Percentiles rank a stretch among this genome's conserved stretches.
phyloP scores from a whole-genome alignment of 2,797 vertebrate species.

The Crax fasciolata region DNA sequence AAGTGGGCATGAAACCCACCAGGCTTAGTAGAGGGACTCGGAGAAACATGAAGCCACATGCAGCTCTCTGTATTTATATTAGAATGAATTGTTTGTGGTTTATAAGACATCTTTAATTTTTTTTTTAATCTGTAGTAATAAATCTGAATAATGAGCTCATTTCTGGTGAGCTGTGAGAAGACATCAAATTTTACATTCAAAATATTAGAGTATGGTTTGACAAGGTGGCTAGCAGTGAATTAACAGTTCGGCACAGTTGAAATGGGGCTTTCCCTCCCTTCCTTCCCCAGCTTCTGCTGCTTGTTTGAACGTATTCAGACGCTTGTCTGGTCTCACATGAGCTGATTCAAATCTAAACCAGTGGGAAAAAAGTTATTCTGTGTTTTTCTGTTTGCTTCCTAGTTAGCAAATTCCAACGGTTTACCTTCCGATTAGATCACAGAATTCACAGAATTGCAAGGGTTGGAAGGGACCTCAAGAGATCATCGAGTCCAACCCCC shows the following conservation, averaged over 20 bases:
- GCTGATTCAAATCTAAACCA: background rate
- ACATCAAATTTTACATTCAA: slow-evolving; percentile 1
- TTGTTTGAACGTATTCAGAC: background rate
- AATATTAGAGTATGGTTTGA: background rate
- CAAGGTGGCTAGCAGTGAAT: background rate
- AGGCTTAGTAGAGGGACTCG: background rate
- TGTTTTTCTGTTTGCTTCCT: background rate
- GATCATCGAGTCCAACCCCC: too few relatives aligned
- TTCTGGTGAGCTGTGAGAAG: slow-evolving; percentile 1
- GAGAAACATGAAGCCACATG: background rate
- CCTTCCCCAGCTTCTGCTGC: background rate
- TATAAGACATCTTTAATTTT: background rate
- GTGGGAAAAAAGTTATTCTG: background rate
- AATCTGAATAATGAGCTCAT: slow-evolving; percentile 34
- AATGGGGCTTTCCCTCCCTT: background rate
- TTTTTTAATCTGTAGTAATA: slow-evolving; percentile 26
- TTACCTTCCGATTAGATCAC: background rate
- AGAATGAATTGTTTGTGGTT: background rate
- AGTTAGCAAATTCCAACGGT: background rate
- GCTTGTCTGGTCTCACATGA: background rate
- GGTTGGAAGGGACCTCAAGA: too few relatives aligned
- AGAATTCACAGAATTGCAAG: too few relatives aligned
- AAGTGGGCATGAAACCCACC: slow-evolving; percentile 3
- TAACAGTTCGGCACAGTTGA: background rate
- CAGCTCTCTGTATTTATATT: background rate